Conservation (phyloP, 1,140 invertebrate genomes). For the Zaprionus capensis region DNA sequence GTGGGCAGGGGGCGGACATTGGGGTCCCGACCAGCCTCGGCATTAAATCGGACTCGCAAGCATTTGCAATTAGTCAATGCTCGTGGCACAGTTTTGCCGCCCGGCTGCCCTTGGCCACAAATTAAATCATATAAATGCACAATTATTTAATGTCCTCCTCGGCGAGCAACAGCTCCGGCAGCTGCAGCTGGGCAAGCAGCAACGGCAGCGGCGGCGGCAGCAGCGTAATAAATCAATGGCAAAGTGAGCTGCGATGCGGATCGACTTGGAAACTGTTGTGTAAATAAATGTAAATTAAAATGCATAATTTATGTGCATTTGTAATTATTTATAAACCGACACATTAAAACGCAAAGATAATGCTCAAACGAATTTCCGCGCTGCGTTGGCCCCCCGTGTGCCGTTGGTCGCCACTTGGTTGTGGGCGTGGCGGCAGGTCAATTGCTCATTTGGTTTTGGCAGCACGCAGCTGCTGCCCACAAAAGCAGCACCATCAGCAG, state of each 20-base stretch:
- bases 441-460: constrained; percentile 82
- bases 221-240: constrained; percentile 34
- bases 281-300: constrained; percentile 83
- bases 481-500: constrained; percentile 37
- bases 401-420: neutral
- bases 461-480: constrained; percentile 73
- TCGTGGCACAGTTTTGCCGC: constrained; percentile 55
- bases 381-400: neutral
- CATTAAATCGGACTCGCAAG: constrained; percentile 37
- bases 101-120: constrained; percentile 67
- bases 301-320: constrained; percentile 79
- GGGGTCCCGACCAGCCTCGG: neutral
- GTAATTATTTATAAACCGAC: constrained; percentile 82
- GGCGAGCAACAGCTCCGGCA: neutral
- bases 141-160: constrained; percentile 74
- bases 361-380: constrained; percentile 38
- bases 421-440: constrained; percentile 60
- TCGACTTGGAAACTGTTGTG: constrained; percentile 65
- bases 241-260: constrained; percentile 51
- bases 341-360: constrained; percentile 79
- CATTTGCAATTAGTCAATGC: constrained; percentile 72
- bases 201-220: neutral
- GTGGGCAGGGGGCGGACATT: neutral
- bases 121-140: constrained; percentile 82
- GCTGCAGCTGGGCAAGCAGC: neutral